Evolutionary conservation across 2,888 invertebrate genomes (phyloP), one percentile per base, ranked within the genome.

Genomic region (Mesochorus sp.): DNA sequence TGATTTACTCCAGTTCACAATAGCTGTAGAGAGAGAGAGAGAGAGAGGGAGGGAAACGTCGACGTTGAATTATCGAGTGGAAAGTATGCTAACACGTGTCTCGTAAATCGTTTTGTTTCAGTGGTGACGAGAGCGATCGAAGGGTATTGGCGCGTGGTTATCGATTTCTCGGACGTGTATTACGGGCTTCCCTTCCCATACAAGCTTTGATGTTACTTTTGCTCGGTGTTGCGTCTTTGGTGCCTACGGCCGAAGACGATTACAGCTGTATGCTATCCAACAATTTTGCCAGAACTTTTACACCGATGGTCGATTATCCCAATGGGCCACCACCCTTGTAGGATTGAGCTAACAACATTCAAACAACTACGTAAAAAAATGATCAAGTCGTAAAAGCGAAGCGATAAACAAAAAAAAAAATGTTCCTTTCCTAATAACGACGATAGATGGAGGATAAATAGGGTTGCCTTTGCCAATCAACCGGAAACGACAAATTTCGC

Each of bases 271-370:
- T 96, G 91, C 94, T 98, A 89, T 94, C 96, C 84, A 97, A 97
- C 91, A 95, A 95, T 84, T 94, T 97, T 86, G 95, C 95, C 17
- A 93, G 95, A 84, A 96, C 96, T 85, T 93, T 98, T 71, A 96
- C 97, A 84, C 98, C 98, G 44, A 95, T 97, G 91, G 93, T 98
- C 84, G 94, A 96, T 75, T 98, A 98, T 92, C 96, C 96, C 19
- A 95, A 98, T 90, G 98, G 98, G 81, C 97, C 98, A 57, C 99
- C 98, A 74, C 98, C 99, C 64, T 94, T 97, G 77, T 98, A 95
- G 91, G 71, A 39, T 28, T 17, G n/a, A 51, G 14, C 24, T 14
- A 42, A 47, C 1, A 39, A 31, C 8, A 17, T 5, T 21, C 6
- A 39, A 55, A 51, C 19, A 26, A 21, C 10, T 4, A 39, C n/a